Percentiles rank a stretch among this genome's conserved stretches.
phyloP scores from a whole-genome alignment of 2,888 invertebrate species.

The Tetragonisca angustula region DNA sequence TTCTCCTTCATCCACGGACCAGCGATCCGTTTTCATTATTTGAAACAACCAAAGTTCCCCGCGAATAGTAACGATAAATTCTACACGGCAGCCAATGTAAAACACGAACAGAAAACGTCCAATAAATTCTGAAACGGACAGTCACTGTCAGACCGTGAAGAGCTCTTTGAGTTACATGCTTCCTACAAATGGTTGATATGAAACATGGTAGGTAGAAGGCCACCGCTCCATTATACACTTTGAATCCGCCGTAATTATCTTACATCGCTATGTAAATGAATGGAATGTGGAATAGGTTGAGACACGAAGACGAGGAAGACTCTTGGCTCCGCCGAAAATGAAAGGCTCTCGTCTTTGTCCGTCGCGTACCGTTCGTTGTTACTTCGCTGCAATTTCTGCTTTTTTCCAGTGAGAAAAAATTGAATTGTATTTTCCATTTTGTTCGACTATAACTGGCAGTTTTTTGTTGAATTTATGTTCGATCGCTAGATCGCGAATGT shows the following conservation, averaged over 20 bases:
- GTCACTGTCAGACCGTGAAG: not conserved
- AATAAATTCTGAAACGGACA: constrained; percentile 12
- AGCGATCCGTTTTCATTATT: not conserved
- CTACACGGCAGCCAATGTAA: not conserved
- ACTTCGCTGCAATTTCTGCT: too few species aligned
- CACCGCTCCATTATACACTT: constrained; percentile 44
- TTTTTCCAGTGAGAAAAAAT: not conserved
- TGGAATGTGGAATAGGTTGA: not conserved
- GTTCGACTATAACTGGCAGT: too few species aligned
- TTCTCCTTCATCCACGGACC: not conserved
- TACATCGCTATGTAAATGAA: constrained; percentile 78
- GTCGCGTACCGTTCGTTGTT: not conserved
- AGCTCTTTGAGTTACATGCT: constrained; percentile 1
- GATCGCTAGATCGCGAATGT: too few species aligned
- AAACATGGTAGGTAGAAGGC: constrained; percentile 22
- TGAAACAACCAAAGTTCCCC: not conserved
- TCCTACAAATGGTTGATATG: constrained; percentile 36
- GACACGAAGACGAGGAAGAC: not conserved
- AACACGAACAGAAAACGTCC: not conserved
- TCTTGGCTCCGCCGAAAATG: constrained; percentile 25
- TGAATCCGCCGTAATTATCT: constrained; percentile 75
- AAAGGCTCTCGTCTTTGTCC: not conserved
- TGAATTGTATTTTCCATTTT: not conserved
- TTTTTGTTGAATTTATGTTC: too few species aligned
- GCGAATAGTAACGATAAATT: not conserved